These are phyloP conservation scores for Cassiopea xamachana DNA, from an alignment of 30 jellyfish, hydroid and myxozoan genomes.

Conservation along the genomic window DNA sequence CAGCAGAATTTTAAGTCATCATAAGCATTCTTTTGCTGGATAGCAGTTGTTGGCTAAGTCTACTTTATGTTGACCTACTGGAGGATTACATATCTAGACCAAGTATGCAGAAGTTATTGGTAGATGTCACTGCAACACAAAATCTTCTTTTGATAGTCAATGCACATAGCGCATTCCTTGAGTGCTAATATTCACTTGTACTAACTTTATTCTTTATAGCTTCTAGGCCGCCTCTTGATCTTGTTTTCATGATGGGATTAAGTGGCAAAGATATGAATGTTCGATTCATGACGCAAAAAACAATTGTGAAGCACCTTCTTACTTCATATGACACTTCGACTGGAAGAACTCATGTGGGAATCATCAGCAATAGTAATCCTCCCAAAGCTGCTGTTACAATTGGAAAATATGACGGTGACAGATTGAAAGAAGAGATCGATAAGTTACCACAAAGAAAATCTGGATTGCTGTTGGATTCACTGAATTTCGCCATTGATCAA, in stretches of 20 bases:
- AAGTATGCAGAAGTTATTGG: too few relatives aligned
- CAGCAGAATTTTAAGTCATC: too few relatives aligned
- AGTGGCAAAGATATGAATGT: conserved; percentile 49
- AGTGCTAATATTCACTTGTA: too few relatives aligned
- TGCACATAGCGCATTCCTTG: too few relatives aligned
- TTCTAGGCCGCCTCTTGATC: conserved; percentile 62
- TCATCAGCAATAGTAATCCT: conserved; percentile 41
- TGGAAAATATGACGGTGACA: conserved; percentile 45
- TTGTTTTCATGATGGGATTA: conserved; percentile 81
- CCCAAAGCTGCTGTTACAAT: conserved; percentile 62
- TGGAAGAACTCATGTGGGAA: conserved; percentile 80
- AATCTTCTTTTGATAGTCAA: too few relatives aligned
- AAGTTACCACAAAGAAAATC: not conserved
- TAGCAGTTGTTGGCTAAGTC: too few relatives aligned
- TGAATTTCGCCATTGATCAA: conserved; percentile 52
- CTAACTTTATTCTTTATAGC: conserved; percentile 7
- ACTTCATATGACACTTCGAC: conserved; percentile 69
- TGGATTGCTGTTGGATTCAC: conserved; percentile 24
- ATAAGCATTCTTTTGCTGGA: too few relatives aligned
- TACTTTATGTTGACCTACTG: too few relatives aligned
- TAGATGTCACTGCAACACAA: too few relatives aligned
- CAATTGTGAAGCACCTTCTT: conserved; percentile 57
- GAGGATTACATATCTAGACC: too few relatives aligned
- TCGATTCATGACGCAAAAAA: conserved; percentile 50
- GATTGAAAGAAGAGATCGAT: conserved; percentile 10